Conservation (phyloP, 2,797 vertebrate genomes). For the Hylomyscus alleni region DNA sequence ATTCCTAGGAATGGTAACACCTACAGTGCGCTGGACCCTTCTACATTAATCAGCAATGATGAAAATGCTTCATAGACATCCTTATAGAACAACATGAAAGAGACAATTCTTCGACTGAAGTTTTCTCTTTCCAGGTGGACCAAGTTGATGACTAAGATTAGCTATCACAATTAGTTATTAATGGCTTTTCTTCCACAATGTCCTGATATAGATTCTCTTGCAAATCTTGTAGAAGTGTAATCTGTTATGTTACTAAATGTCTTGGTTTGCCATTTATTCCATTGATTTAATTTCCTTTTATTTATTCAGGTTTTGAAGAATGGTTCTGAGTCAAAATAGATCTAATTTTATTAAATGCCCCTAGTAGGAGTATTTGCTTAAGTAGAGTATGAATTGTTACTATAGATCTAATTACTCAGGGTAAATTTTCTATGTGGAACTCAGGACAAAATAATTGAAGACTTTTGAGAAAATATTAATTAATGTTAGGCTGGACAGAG, state of each 20-base stretch:
- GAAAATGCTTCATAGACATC: neutral
- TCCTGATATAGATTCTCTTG: neutral
- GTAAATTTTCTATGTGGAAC: neutral
- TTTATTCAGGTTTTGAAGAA: neutral
- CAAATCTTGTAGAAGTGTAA: neutral
- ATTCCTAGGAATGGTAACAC: neutral
- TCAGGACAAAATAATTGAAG: slow-evolving; percentile 19
- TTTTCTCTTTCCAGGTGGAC: neutral
- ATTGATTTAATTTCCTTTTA: slow-evolving; percentile 38
- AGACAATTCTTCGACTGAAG: neutral
- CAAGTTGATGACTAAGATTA: neutral
- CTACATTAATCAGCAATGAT: neutral
- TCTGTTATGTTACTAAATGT: neutral
- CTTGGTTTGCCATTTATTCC: slow-evolving; percentile 9
- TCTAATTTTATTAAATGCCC: neutral
- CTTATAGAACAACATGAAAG: neutral
- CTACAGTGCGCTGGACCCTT: neutral
- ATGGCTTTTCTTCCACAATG: neutral
- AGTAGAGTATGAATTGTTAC: slow-evolving; percentile 13
- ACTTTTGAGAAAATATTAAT: neutral
- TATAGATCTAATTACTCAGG: neutral
- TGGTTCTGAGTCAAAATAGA: neutral
- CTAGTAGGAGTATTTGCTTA: slow-evolving; percentile 36
- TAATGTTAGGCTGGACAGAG: neutral
- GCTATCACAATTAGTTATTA: neutral